Base-by-base conservation (phyloP, 30 jellyfish, hydroid and myxozoan genomes). In the Sanderia malayensis region DNA sequence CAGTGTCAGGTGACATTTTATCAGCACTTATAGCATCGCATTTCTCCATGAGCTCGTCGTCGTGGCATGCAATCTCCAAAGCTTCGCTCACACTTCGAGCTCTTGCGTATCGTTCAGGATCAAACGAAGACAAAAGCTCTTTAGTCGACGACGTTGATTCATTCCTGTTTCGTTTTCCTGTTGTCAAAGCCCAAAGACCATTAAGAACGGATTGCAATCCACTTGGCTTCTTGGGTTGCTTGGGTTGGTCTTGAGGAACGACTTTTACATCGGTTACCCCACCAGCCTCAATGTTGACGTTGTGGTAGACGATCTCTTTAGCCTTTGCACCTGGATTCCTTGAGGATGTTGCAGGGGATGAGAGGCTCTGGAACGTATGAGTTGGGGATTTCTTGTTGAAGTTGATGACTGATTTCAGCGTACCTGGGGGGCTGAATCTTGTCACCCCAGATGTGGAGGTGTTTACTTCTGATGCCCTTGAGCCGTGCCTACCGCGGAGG, bases 31-130 rank as follows among this genome's bases (percentile, higher is more conserved):
- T 58, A 9, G 32, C 82, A 46, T 41, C 66, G n/a, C n/a, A n/a
- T 9, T 31, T 81, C 25, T 28, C 49, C 15, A 80, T 72, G 21
- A 70, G 45, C 20, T 66, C 71, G 32, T 83, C 88, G 41, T 64
- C 71, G 24, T 70, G 82, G 55, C 79, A 69, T 0, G 95, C 88
- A 2, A 74, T 57, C 21, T 83, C 88, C 6, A 83, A 83, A 13
- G 88, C 95, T 58, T 83, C 95, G 28, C 95, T 83, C 44, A 83
- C 88, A 46, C 95, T 83, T 15, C 95, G 87, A 23, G 61, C 70
- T 18, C 95, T 47, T 29, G 49, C 53, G 58, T 62, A 72, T 28
- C 49, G 46, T 2, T 83, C 95, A 0, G 84, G 81, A 33, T 78
- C 89, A 59, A 62, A 78, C 20, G 89, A 78, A 1, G 89, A 78